Base-by-base conservation (phyloP, 2,113 vertebrate genomes). In the Nerophis ophidion region DNA sequence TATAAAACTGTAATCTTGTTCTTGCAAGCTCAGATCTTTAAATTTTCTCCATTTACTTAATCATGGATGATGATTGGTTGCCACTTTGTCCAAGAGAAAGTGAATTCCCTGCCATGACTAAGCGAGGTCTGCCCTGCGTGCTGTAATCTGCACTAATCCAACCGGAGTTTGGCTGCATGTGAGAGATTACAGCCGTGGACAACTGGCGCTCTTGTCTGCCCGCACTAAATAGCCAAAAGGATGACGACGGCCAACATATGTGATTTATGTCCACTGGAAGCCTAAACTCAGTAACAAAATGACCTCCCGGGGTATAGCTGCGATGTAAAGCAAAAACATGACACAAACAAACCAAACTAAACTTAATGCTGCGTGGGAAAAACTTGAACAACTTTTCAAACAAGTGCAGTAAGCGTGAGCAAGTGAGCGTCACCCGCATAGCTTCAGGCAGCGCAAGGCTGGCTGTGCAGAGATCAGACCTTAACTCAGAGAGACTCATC, bases 141-240 rank as follows among this genome's bases (percentile, higher is more conserved):
- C n/a, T 75, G 70, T 86, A 86, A 86, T 87, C 81, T 77, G 70
- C 51, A 51, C 63, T 86, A 81, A 87, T 86, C 77, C 80, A 63
- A 42, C 48, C 19, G 63, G 57, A 8, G 50, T 78, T 81, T 76
- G 77, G 78, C 63, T 66, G 68, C 72, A 72, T 60, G 61, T 45
- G 53, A 68, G 45, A 68, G 76, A 81, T 86, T 80, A 87, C 65
- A 67, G 71, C 63, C 74, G 11, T 5, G 50, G 40, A 58, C 62
- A 56, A 60, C 63, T 50, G 63, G 11, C 36, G 68, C 40, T 58
- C 63, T 44, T 44, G 50, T 19, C 17, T n/a, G 17, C 49, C 65
- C 38, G 48, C 9, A 48, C 16, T 58, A 60, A 47, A 26, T 14
- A 14, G 8, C 34, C 11, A 13, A 19, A 50, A 46, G 17, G 45